Evolutionary conservation across 2,888 invertebrate species (phyloP), one percentile per base, ranked within the genome.

Genomic region (Ectemnius continuus): DNA sequence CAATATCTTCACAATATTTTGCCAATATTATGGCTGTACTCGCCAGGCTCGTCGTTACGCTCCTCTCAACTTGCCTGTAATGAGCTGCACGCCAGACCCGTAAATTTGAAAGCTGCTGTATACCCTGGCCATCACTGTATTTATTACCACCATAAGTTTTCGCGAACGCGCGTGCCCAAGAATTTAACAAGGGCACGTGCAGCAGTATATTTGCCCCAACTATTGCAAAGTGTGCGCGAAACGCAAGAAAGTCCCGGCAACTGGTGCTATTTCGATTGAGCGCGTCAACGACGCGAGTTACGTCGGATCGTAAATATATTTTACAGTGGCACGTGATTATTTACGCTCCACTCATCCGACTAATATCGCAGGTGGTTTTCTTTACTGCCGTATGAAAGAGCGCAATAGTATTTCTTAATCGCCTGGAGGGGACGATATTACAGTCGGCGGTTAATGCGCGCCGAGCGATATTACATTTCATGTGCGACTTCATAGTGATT

Each of bases 271-370:
- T 16, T 59, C 58, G 68, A 68, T 75, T 66, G 66, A 60, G 59
- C 67, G 60, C 60, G 61, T 56, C 48, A 57, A 28, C 48, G 70
- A 73, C 76, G 61, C 63, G 62, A 36, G 36, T 70, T 61, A 47
- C 23, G 60, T 14, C 14, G 58, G 59, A 64, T 76, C 71, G 74
- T 75, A 76, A 75, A 76, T 69, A 36, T 36, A 75, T 67, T 75
- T 69, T 61, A 66, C 56, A 62, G 68, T n/a, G 28, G 48, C 20
- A 56, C 46, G 58, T 64, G 76, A 76, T 74, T 74, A 76, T 76
- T 76, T 74, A 71, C 70, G 48, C 67, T 61, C 63, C 68, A 74
- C 74, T 63, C 70, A 61, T 23, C 61, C 28, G 45, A 64, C 36
- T 23, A 59, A 65, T 48, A 13, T 46, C 67, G 16, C 59, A 62